phyloP scores from a whole-genome alignment of 2,113 vertebrate genomes.

The Rhodinocichla rosea region DNA sequence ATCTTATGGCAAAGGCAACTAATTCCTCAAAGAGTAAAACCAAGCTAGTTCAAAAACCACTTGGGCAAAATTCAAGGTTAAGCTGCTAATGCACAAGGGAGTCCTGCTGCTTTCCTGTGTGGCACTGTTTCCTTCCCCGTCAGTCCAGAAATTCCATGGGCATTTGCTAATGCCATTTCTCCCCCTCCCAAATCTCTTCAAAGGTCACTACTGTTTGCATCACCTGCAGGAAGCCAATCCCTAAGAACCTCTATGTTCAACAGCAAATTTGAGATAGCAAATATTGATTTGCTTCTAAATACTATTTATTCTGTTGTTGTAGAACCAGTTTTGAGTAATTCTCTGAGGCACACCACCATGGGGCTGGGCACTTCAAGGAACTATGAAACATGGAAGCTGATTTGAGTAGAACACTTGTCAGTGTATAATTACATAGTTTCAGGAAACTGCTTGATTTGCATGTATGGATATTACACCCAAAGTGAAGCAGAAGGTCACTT shows the following conservation, averaged over 20 bases:
- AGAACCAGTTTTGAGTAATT: conserved; percentile 24
- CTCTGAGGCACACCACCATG: neutral
- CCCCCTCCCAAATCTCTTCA: neutral
- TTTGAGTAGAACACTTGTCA: neutral
- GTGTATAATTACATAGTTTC: neutral
- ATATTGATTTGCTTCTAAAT: conserved; percentile 41
- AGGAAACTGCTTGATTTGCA: conserved; percentile 38
- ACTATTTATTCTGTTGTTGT: conserved; percentile 24
- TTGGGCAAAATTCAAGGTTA: neutral
- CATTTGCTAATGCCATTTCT: neutral
- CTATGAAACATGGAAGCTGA: neutral
- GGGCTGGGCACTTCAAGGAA: conserved; percentile 19
- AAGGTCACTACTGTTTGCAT: neutral
- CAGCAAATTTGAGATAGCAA: neutral
- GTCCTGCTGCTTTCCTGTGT: neutral
- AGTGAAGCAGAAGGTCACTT: conserved; percentile 28
- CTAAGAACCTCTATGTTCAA: neutral
- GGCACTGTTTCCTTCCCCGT: neutral
- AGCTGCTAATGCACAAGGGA: neutral
- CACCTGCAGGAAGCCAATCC: neutral
- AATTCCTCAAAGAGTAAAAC: neutral
- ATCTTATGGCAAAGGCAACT: neutral
- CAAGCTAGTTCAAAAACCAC: neutral
- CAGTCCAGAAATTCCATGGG: neutral
- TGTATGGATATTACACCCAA: neutral